These are phyloP conservation scores for Argyra leucocephala DNA, from an alignment of 2,888 invertebrate genomes.

Conservation along the genomic window DNA sequence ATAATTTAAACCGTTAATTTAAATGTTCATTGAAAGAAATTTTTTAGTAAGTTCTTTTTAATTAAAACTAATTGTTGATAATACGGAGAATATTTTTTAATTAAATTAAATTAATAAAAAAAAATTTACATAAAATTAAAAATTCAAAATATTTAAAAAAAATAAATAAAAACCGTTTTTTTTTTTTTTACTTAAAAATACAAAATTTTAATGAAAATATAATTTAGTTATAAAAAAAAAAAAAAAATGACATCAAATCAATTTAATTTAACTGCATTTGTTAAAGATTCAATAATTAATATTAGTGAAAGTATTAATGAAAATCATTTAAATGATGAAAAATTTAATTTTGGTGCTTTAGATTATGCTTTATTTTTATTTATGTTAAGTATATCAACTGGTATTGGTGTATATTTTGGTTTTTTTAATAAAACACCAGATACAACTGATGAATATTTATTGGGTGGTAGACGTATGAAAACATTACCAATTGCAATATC, in stretches of 20 bases:
- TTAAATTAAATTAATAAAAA: no score
- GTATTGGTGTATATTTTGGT: constrained; percentile 47
- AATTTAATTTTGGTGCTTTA: constrained; percentile 20
- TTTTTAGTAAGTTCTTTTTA: no score
- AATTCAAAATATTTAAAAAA: no score
- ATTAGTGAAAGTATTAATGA: neutral
- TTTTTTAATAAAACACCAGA: constrained; percentile 39
- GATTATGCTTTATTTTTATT: constrained; percentile 47
- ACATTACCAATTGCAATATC: constrained; percentile 52
- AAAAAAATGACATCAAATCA: neutral
- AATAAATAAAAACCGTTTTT: no score
- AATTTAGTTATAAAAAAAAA: neutral
- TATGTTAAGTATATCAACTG: constrained; percentile 45
- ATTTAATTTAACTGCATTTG: neutral
- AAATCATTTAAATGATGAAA: neutral
- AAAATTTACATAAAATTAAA: no score
- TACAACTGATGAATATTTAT: constrained; percentile 40
- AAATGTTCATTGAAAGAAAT: no score
- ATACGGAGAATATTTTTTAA: no score
- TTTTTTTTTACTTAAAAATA: no score
- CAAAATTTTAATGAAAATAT: no score
- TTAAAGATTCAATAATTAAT: neutral
- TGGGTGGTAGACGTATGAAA: constrained; percentile 46
- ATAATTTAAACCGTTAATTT: no score
- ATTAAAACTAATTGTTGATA: no score